Conservation (phyloP, 2,113 vertebrate genomes). For the Ifrita kowaldi region DNA sequence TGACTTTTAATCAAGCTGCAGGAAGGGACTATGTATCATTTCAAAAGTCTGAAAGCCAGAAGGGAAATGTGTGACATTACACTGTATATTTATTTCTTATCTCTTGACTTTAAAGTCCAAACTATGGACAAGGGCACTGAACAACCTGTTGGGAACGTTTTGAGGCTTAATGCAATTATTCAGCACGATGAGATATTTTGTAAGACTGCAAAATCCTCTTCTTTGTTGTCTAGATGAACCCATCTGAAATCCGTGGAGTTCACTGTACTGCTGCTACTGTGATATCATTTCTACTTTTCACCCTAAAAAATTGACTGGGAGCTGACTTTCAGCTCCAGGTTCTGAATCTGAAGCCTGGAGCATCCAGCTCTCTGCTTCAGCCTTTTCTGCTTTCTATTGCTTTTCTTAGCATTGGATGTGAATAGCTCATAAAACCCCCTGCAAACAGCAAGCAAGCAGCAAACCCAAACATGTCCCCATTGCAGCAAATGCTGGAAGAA, state of each 20-base stretch:
- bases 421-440: constrained; percentile 14
- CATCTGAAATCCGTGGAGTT: not conserved
- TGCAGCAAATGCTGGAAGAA: constrained; percentile 49
- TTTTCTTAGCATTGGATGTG: constrained; percentile 18
- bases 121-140: not conserved
- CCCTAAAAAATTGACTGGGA: not conserved
- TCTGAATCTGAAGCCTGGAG: not conserved
- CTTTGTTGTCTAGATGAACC: not conserved
- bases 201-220: not conserved
- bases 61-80: not conserved
- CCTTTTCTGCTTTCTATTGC: not conserved
- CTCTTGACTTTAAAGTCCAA: not conserved
- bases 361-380: not conserved
- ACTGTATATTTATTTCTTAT: not conserved
- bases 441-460: constrained; percentile 29
- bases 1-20: not conserved
- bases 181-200: not conserved
- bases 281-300: not conserved
- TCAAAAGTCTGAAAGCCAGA: not conserved
- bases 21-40: not conserved
- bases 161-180: not conserved
- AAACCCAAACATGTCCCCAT: constrained; percentile 11
- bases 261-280: not conserved
- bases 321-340: not conserved
- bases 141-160: not conserved